Evolutionary conservation across 2,888 invertebrate genomes (phyloP), one percentile per base, ranked within the genome.

Genomic region (Orthosia gracilis): DNA sequence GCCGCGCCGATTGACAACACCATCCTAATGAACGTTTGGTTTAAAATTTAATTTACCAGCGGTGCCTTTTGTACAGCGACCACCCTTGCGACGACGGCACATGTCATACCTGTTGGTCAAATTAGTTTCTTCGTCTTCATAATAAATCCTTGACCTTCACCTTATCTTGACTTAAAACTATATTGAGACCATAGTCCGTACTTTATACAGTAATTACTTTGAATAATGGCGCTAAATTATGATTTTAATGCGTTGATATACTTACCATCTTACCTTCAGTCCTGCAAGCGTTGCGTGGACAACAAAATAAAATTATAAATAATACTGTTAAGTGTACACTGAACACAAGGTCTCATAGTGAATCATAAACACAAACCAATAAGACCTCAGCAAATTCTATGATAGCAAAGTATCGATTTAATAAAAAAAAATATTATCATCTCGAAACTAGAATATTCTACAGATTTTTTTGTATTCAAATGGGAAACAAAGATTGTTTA

Each of bases 11-110:
- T 80, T 86, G 80, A 81, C 80, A 90, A 89, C 89, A 94, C 95
- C 95, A 91, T 91, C 91, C 91, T 94, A 89, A 88, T 90, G 90
- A 91, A 87, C 87, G 90, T 88, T 90, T 91, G 91, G 88, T 89
- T 92, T 91, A 90, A 92, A 93, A 93, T 92, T 90, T 88, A 93
- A 97, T 98, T 98, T 99, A 99, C 99, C 99, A 97, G 99, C 99
- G 96, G 99, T 99, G 98, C 99, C 99, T 97, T 99, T 98, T 94
- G 99, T 99, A 97, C 99, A 99, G 97, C 99, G 98, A 96, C 99
- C 99, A 97, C 99, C 99, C 97, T 99, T 99, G 97, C 99, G 98
- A 95, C 99, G 98, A 93, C 99, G 98, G 97, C 99, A 99, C 99
- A 99, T 99, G 98, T 99, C 99, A 97, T 99, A 99, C 98, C 99